These are phyloP conservation scores for Phaonia tiefii DNA, from an alignment of 2,888 invertebrate species.

Conservation along the genomic window DNA sequence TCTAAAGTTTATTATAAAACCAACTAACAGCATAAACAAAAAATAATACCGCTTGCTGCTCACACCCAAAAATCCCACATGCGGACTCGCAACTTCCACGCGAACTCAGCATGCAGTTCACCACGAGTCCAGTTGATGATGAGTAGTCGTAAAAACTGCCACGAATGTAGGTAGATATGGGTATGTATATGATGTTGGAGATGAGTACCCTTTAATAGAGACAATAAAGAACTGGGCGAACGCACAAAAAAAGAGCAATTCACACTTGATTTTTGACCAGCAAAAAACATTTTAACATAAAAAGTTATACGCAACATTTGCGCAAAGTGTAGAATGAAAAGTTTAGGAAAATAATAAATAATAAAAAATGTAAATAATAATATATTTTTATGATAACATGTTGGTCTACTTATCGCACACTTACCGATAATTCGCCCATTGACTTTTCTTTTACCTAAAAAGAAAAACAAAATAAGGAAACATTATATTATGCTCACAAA, in stretches of 20 bases:
- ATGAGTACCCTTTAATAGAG: neutral
- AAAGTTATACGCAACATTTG: neutral
- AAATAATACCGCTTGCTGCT: too few species aligned
- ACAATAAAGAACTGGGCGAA: slow-evolving; percentile 9
- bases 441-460: too few species aligned
- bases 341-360: too few species aligned
- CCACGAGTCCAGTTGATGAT: slow-evolving; percentile 26
- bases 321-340: neutral
- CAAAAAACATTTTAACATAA: slow-evolving; percentile 7
- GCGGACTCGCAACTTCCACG: too few species aligned
- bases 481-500: too few species aligned
- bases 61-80: slow-evolving; percentile 1
- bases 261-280: slow-evolving; percentile 44
- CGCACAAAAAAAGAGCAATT: slow-evolving; percentile 33
- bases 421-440: too few species aligned
- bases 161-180: too few species aligned
- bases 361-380: too few species aligned
- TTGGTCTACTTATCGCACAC: too few species aligned
- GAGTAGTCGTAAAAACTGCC: slow-evolving; percentile 15
- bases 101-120: slow-evolving; percentile 3
- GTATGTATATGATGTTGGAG: slow-evolving; percentile 3
- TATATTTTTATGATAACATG: too few species aligned
- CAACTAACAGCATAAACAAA: slow-evolving; percentile 49
- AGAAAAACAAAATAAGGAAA: too few species aligned
- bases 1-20: slow-evolving; percentile 55